These are phyloP conservation scores for Yasuhikotakia modesta DNA, from an alignment of 2,797 vertebrate species.

Conservation along the genomic window DNA sequence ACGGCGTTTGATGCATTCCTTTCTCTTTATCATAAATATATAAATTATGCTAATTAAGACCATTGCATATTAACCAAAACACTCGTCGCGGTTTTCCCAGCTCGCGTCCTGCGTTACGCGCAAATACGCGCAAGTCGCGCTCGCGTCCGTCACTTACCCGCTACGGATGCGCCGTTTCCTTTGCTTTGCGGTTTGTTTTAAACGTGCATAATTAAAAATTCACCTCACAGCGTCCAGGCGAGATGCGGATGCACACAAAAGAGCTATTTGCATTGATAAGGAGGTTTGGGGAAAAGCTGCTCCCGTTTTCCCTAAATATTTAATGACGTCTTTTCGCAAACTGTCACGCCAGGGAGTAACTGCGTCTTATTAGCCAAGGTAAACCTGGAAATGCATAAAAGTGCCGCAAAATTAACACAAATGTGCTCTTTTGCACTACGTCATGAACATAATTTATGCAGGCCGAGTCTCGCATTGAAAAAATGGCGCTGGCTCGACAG, in stretches of 20 bases:
- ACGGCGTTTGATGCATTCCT: slow-evolving; percentile 75
- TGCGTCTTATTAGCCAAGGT: slow-evolving; percentile 63
- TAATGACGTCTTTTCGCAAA: slow-evolving; percentile 70
- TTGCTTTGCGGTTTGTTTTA: slow-evolving; percentile 78
- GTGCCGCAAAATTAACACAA: slow-evolving; percentile 80
- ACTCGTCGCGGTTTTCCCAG: slow-evolving; percentile 78
- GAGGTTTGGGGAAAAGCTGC: slow-evolving; percentile 74
- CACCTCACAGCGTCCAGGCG: slow-evolving; percentile 84
- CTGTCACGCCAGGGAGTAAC: slow-evolving; percentile 61
- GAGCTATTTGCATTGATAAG: slow-evolving; percentile 85
- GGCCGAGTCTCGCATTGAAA: slow-evolving; percentile 90
- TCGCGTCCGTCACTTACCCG: slow-evolving; percentile 76
- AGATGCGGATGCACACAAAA: slow-evolving; percentile 82
- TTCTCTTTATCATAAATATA: slow-evolving; percentile 99
- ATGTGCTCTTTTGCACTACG: slow-evolving; percentile 93
- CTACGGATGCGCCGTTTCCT: slow-evolving; percentile 69
- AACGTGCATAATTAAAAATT: slow-evolving; percentile 86
- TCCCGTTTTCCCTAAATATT: slow-evolving; percentile 76
- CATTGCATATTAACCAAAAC: slow-evolving; percentile 96
- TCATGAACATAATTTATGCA: slow-evolving; percentile 99
- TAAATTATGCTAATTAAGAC: slow-evolving; percentile 99
- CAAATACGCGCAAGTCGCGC: slow-evolving; percentile 50
- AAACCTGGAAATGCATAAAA: slow-evolving; percentile 69
- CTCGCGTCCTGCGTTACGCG: slow-evolving; percentile 62
- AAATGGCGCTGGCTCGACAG: slow-evolving; percentile 79